Base-by-base conservation (phyloP, 2,113 vertebrate genomes). In the Raphicerus campestris region DNA sequence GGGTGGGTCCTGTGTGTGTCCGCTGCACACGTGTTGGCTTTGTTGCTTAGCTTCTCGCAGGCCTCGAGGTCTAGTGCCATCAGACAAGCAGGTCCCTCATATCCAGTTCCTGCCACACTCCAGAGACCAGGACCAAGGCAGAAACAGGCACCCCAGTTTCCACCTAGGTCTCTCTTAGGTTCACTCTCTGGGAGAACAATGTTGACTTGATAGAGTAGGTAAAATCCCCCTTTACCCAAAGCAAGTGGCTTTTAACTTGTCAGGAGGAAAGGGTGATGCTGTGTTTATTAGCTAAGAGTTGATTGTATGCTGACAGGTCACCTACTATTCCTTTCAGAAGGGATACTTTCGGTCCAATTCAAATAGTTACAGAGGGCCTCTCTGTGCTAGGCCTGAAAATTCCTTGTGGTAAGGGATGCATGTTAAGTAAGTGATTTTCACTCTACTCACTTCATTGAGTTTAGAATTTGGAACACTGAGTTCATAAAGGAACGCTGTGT, bases 401-500 rank as follows among this genome's bases (percentile, higher is more conserved):
- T 42, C 61, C 49, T 32, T 17, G 63, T 63, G 51, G 63, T 28
- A 90, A 96, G 81, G 22, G 19, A 70, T 15, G 17, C 66, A 2
- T 49, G 9, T 60, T 78, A 45, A 89, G 49, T 45, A 94, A 87
- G 32, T 24, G 20, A 32, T 83, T 78, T 91, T 91, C 58, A 91
- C 28, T n/a, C 9, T 42, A 39, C 14, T 87, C 60, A 39, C 28
- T 75, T 92, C 6, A 20, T 6, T 77, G 30, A 42, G 17, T 47
- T 88, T 58, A 51, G 56, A 93, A 51, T 77, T 49, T 32, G 28
- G 45, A 77, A 63, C 20, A 77, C 16, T 3, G 55, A 20, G 15
- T 61, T 73, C 22, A 11, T 30, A 55, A 93, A 16, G 35, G 42
- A 24, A 6, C 2, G 51, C 9, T 66, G 15, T 73, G 51, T 53